Evolutionary conservation across 2,888 invertebrate species (phyloP).

Genomic region (Tridacna crocea): DNA sequence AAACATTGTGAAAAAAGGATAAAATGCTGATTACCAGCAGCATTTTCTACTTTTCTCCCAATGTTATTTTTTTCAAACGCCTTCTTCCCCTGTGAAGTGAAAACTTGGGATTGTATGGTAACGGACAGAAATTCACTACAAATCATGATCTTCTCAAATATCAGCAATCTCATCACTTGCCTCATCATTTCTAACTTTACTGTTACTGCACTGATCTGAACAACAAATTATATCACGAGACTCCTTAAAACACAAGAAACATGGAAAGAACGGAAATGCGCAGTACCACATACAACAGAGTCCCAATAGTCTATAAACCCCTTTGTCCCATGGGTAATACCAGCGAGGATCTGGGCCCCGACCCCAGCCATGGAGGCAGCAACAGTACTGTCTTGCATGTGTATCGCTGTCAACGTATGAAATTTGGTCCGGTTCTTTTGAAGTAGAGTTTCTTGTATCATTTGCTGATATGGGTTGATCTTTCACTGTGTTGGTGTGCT

Average conservation of each 20-base stretch:
- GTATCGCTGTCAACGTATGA: constrained; percentile 59
- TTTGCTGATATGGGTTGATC: constrained; percentile 2
- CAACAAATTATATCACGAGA: constrained; percentile 54
- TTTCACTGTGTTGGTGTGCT: constrained; percentile 5
- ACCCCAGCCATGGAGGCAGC: constrained; percentile 64
- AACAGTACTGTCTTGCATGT: constrained; percentile 59
- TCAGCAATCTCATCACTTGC: constrained; percentile 39
- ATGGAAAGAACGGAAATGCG: constrained; percentile 45
- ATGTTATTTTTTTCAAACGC: too few species aligned
- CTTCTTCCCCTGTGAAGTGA: too few species aligned
- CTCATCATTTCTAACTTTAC: not conserved
- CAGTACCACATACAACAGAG: constrained; percentile 63
- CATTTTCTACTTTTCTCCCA: too few species aligned
- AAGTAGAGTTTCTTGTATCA: not conserved
- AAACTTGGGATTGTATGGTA: too few species aligned
- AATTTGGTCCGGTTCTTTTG: constrained; percentile 32
- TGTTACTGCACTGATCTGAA: constrained; percentile 49
- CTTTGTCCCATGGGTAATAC: constrained; percentile 70
- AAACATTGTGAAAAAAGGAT: too few species aligned
- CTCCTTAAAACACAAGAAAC: constrained; percentile 42
- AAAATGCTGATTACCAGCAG: too few species aligned
- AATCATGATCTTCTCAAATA: not conserved
- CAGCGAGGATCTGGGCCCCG: constrained; percentile 63
- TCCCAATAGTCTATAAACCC: constrained; percentile 48
- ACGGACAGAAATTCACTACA: too few species aligned